Evolutionary conservation across 2,113 vertebrate species (phyloP).

Genomic region (Campylomormyrus numenius): DNA sequence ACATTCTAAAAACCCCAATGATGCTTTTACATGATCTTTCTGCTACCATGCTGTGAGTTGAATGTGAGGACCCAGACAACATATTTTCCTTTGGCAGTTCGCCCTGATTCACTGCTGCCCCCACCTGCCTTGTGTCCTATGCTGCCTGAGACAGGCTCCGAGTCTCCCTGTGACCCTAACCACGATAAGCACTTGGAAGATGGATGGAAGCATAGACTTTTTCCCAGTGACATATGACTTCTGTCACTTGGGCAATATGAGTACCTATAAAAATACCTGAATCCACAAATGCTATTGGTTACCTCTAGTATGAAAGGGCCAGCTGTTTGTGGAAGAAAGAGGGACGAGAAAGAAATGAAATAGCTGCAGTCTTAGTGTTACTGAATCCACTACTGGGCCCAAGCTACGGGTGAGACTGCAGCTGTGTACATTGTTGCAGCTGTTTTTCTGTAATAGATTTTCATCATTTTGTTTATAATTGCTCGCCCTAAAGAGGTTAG

Average conservation of each 20-base stretch:
- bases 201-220: not conserved
- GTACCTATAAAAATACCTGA: not conserved
- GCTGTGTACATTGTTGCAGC: not conserved
- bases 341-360: not conserved
- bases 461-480: not conserved
- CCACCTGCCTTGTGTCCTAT: not conserved
- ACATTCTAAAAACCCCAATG: not conserved
- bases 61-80: not conserved
- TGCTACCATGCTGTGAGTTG: not conserved
- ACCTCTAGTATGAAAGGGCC: not conserved
- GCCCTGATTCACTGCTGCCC: not conserved
- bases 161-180: not conserved
- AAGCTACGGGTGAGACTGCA: not conserved
- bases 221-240: not conserved
- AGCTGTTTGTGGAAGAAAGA: not conserved
- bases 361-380: not conserved
- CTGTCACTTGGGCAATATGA: not conserved
- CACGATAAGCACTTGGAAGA: not conserved
- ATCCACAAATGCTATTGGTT: not conserved
- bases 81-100: not conserved
- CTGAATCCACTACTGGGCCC: not conserved
- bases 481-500: not conserved
- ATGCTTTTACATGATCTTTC: not conserved
- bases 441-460: not conserved
- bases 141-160: not conserved